A percentile compares a stretch with the other conserved stretches of the same genome.
These are phyloP conservation scores for Pionites leucogaster DNA, from an alignment of 2,113 vertebrate species.

Conservation along the genomic window DNA sequence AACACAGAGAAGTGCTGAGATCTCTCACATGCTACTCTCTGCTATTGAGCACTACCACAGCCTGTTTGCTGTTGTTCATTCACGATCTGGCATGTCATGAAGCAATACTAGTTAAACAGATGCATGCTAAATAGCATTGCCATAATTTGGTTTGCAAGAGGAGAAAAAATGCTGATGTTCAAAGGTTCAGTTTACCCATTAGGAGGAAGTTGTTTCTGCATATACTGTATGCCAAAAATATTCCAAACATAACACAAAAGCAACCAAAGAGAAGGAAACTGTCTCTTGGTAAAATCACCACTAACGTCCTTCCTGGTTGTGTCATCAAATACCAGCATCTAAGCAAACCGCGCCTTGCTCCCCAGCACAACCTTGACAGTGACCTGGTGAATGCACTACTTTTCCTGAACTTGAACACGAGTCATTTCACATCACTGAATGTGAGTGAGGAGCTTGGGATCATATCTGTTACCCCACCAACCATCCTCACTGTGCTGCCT, in stretches of 20 bases:
- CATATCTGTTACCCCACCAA: background rate
- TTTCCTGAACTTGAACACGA: background rate
- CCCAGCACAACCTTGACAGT: background rate
- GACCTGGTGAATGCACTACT: background rate
- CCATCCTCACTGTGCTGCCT: accelerated
- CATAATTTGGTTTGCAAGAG: background rate
- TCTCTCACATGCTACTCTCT: background rate
- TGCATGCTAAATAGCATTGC: background rate
- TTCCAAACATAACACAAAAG: background rate
- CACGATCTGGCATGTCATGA: background rate
- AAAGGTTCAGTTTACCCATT: background rate
- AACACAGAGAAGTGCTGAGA: background rate
- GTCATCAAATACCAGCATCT: background rate
- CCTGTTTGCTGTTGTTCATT: background rate
- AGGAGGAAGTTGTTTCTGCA: background rate
- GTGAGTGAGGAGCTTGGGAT: background rate
- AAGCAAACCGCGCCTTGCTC: background rate
- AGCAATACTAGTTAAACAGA: background rate
- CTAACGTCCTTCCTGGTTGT: background rate
- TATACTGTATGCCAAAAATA: background rate
- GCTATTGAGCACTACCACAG: background rate
- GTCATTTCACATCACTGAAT: background rate
- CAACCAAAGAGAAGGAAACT: background rate
- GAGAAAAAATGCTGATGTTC: background rate
- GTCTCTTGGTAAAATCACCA: accelerated